These are phyloP conservation scores for Lucilia sericata DNA, from an alignment of 1,140 invertebrate genomes.

Conservation along the genomic window DNA sequence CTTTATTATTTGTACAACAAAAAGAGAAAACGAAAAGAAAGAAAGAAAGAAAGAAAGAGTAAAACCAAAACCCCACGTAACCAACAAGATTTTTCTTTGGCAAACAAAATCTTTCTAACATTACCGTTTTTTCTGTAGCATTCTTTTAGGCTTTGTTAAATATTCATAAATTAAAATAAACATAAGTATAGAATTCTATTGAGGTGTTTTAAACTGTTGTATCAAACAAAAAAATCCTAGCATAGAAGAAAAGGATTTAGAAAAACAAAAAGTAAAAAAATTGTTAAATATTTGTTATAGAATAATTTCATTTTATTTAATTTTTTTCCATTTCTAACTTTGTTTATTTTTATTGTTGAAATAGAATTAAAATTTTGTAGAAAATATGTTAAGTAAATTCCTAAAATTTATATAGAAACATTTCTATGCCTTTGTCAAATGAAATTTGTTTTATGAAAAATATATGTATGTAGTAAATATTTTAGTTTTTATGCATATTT, in stretches of 20 bases:
- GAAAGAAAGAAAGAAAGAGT: neutral
- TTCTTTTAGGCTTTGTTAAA: constrained; percentile 7
- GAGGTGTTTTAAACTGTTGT: neutral
- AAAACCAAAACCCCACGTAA: neutral
- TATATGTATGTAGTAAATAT: no score
- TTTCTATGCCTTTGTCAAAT: neutral
- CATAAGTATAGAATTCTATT: neutral
- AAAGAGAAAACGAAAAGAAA: no score
- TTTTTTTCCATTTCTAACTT: neutral
- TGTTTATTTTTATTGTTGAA: no score
- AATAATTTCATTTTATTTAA: neutral
- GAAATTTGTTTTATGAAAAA: neutral
- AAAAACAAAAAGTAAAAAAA: neutral
- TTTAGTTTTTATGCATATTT: neutral
- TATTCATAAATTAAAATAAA: constrained; percentile 18
- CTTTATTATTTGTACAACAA: neutral
- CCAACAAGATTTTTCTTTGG: no score
- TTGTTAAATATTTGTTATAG: neutral
- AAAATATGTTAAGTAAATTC: neutral
- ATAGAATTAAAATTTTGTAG: neutral
- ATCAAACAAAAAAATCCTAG: no score
- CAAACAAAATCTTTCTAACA: no score
- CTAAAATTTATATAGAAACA: neutral
- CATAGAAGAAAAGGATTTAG: no score
- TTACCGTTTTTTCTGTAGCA: neutral